Conservation (phyloP, 2,797 vertebrate species). For the Lacerta viridis region DNA sequence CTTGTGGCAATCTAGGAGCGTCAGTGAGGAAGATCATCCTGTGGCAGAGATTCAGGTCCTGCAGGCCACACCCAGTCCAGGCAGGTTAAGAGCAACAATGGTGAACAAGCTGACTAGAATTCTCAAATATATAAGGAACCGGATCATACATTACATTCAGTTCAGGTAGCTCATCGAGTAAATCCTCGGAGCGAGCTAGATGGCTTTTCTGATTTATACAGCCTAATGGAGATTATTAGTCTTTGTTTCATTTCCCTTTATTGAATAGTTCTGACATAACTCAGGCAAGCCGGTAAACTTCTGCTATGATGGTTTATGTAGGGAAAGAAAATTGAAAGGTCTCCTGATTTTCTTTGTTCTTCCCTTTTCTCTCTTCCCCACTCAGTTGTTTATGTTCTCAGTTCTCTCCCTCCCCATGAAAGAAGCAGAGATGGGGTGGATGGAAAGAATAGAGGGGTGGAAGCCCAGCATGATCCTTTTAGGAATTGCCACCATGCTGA, state of each 20-base stretch:
- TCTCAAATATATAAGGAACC: constrained; percentile 22
- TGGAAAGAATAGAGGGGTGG: neutral
- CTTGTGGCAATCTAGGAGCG: constrained; percentile 39
- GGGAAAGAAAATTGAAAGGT: neutral
- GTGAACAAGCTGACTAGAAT: constrained; percentile 31
- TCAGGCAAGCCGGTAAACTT: neutral
- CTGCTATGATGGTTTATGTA: neutral
- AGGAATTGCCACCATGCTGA: neutral
- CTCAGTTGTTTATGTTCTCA: neutral
- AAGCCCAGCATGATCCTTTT: no score
- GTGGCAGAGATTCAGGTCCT: neutral
- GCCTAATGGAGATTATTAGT: neutral
- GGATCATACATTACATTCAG: neutral
- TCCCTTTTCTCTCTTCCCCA: neutral
- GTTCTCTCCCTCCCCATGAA: neutral
- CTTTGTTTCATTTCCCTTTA: neutral
- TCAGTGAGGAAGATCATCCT: constrained; percentile 53
- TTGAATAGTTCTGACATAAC: neutral
- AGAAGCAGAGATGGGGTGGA: neutral
- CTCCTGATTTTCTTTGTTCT: neutral
- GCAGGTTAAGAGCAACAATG: constrained; percentile 11
- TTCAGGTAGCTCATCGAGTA: neutral
- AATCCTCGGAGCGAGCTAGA: neutral
- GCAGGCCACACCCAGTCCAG: constrained; percentile 31
- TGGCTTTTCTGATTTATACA: constrained; percentile 9